Evolutionary conservation across 2,797 vertebrate genomes (phyloP).

Genomic region (Coccyzus lansbergi): DNA sequence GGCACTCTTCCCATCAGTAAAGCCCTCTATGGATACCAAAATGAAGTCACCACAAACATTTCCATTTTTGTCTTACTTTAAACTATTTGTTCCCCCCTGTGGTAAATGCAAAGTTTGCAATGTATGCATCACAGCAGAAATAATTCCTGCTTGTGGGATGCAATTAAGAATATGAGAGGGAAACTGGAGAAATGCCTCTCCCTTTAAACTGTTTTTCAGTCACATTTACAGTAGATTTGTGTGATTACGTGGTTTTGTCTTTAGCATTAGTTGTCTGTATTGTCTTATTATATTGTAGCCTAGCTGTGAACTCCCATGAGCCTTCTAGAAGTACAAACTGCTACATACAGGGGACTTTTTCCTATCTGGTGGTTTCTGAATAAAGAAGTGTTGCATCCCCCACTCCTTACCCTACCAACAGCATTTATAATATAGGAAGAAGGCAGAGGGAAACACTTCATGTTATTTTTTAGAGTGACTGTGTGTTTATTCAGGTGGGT

Average conservation of each 20-base stretch:
- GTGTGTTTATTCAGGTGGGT: background rate
- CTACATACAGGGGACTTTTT: background rate
- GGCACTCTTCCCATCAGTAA: background rate
- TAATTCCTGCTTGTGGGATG: background rate
- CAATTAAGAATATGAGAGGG: background rate
- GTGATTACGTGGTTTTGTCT: background rate
- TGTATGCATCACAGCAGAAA: background rate
- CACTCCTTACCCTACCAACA: rapidly evolving
- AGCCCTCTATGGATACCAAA: background rate
- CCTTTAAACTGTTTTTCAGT: background rate
- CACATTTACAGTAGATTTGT: background rate
- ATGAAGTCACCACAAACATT: background rate
- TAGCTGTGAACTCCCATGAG: background rate
- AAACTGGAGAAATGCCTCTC: background rate
- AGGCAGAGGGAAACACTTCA: rapidly evolving
- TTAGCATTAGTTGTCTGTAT: background rate
- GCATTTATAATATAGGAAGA: background rate
- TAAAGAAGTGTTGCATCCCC: background rate
- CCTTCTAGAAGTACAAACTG: background rate
- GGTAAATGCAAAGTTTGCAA: background rate
- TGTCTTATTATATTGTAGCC: background rate
- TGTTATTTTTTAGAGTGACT: background rate
- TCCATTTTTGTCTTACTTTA: background rate
- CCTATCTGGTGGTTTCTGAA: background rate
- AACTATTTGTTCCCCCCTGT: background rate